phyloP scores from a whole-genome alignment of 2,888 invertebrate genomes.

The Netelia melanura region DNA sequence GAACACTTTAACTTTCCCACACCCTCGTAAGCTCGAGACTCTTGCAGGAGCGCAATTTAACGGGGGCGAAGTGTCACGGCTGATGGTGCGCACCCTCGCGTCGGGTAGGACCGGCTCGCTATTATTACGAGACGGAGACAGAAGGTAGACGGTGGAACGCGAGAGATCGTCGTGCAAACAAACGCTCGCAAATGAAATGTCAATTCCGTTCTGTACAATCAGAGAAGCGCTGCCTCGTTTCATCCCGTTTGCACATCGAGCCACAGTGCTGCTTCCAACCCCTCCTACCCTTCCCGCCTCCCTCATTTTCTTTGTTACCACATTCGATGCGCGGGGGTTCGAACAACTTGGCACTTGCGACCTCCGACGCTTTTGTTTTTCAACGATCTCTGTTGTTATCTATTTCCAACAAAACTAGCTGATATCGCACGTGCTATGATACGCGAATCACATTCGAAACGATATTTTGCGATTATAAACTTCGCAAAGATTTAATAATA shows the following conservation, averaged over 20 bases:
- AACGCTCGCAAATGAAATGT: constrained; percentile 74
- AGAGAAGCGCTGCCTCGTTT: constrained; percentile 61
- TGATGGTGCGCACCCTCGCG: constrained; percentile 30
- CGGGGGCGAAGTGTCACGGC: constrained; percentile 46
- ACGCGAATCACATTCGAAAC: neutral
- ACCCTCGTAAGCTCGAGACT: neutral
- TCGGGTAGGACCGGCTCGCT: neutral
- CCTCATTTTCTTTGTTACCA: constrained; percentile 5
- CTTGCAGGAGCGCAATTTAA: constrained; percentile 39
- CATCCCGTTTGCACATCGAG: constrained; percentile 67
- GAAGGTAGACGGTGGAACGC: constrained; percentile 20
- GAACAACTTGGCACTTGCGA: neutral
- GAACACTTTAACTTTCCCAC: neutral
- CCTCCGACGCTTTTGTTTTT: neutral
- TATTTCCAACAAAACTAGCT: neutral
- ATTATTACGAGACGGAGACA: constrained; percentile 36
- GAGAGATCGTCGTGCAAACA: constrained; percentile 62
- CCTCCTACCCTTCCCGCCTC: neutral
- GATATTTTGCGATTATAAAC: neutral
- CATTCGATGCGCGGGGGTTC: neutral
- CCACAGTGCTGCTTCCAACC: neutral
- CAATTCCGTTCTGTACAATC: constrained; percentile 73
- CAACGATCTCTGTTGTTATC: neutral
- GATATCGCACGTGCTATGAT: neutral
- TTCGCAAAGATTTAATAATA: neutral